Percentiles rank a stretch among this genome's conserved stretches.
Evolutionary conservation across 2,113 vertebrate species (phyloP).

Genomic region (Sapayoa aenigma): DNA sequence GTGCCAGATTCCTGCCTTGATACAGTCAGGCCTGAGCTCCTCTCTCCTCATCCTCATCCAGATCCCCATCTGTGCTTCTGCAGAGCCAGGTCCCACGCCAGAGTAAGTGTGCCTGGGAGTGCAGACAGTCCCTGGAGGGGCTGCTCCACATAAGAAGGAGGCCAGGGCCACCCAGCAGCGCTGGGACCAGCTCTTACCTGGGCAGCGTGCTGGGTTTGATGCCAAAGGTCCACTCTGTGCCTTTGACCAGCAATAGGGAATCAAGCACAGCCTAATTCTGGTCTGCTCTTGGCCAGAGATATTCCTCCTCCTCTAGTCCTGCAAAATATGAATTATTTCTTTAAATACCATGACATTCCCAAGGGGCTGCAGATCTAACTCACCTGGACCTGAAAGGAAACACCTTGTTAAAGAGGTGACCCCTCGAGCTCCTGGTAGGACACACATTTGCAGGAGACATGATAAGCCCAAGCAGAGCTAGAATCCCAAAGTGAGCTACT

Average conservation of each 20-base stretch:
- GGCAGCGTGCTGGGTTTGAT: not conserved
- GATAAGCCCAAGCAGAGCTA: not conserved
- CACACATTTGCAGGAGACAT: accelerated
- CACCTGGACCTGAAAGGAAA: not conserved
- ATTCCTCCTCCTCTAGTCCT: not conserved
- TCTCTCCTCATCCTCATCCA: not conserved
- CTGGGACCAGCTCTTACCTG: not conserved
- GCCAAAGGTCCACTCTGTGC: not conserved
- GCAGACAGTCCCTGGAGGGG: not conserved
- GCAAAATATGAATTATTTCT: not conserved
- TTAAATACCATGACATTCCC: not conserved
- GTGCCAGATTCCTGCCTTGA: not conserved
- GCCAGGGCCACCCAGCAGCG: not conserved
- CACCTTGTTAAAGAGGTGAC: not conserved
- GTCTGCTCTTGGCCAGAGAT: not conserved
- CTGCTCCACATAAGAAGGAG: not conserved
- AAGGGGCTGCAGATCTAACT: not conserved
- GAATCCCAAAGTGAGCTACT: not conserved
- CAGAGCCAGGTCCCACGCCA: not conserved
- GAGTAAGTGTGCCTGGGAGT: not conserved
- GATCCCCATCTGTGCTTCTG: not conserved
- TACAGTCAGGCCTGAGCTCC: not conserved
- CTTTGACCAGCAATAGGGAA: not conserved
- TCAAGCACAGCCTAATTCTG: not conserved
- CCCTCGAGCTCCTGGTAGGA: not conserved